Conservation (phyloP, 2,888 invertebrate species). For the Drosophila tanythrix region DNA sequence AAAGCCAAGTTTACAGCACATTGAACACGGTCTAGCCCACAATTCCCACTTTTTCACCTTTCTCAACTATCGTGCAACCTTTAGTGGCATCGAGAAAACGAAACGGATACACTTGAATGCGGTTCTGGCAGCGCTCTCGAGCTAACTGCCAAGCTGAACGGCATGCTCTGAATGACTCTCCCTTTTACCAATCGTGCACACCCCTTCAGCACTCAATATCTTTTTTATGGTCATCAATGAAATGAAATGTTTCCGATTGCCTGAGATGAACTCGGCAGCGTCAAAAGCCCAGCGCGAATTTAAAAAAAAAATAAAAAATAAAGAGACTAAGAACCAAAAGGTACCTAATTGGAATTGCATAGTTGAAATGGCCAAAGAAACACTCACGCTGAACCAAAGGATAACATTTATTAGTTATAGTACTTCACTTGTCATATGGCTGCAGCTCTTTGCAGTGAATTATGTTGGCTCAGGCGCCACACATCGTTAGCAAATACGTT, state of each 20-base stretch:
- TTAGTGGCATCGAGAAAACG: neutral
- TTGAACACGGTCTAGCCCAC: conserved; percentile 43
- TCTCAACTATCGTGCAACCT: neutral
- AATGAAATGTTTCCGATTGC: neutral
- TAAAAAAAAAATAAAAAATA: neutral
- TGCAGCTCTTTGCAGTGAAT: neutral
- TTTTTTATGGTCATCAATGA: neutral
- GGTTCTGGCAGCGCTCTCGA: conserved; percentile 7
- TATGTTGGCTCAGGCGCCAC: neutral
- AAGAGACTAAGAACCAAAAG: neutral
- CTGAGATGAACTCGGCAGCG: neutral
- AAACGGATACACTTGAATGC: conserved; percentile 5
- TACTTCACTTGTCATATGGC: neutral
- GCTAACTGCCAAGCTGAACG: neutral
- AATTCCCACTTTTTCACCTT: conserved; percentile 3
- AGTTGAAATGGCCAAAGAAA: neutral
- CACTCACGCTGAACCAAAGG: neutral
- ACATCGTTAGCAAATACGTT: neutral
- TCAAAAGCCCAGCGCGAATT: neutral
- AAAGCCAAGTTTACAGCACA: conserved; percentile 48
- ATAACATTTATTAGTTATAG: neutral
- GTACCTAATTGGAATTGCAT: neutral
- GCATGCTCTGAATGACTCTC: neutral
- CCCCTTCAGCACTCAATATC: neutral
- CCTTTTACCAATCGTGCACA: neutral